Percentiles rank a stretch among this genome's conserved stretches.
Evolutionary conservation across 1,140 invertebrate species (phyloP).

Genomic region (Amphibalanus amphitrite): DNA sequence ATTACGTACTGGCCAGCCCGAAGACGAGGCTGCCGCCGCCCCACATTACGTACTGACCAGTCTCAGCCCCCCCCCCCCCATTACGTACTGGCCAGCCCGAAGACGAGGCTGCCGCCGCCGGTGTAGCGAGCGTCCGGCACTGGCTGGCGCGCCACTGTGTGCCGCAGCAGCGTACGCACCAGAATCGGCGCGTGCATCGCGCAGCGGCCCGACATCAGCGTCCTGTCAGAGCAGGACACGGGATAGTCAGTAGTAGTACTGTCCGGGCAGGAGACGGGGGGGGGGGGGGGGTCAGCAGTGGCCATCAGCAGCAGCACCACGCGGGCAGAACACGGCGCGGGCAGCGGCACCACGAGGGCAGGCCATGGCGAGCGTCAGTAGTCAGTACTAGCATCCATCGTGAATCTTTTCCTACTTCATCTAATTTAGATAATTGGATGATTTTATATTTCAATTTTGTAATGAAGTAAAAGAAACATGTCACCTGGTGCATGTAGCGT

Average conservation of each 20-base stretch:
- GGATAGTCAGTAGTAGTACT: no score
- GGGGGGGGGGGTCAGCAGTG: constrained; percentile 21
- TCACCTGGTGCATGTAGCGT: no score
- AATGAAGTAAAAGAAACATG: no score
- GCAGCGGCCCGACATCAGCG: constrained; percentile 52
- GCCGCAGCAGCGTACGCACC: constrained; percentile 54
- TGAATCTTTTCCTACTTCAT: no score
- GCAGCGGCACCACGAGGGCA: constrained; percentile 23
- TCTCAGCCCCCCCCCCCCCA: no score
- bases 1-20: no score
- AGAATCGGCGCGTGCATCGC: constrained; percentile 50
- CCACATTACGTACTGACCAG: no score
- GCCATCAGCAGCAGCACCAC: not conserved
- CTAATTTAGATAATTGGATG: no score
- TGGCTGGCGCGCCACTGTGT: constrained; percentile 55
- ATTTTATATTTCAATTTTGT: no score
- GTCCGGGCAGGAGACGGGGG: no score
- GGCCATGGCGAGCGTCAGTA: constrained; percentile 46
- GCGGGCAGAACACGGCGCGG: not conserved
- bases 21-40: no score
- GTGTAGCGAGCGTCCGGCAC: constrained; percentile 43
- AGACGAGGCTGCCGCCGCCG: constrained; percentile 66
- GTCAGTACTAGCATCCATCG: not conserved
- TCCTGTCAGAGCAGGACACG: constrained; percentile 27
- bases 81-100: no score